A percentile compares a stretch with the other conserved stretches of the same genome.
Evolutionary conservation across 2,113 vertebrate genomes (phyloP).

Genomic region (Cyprinodon tularosa): DNA sequence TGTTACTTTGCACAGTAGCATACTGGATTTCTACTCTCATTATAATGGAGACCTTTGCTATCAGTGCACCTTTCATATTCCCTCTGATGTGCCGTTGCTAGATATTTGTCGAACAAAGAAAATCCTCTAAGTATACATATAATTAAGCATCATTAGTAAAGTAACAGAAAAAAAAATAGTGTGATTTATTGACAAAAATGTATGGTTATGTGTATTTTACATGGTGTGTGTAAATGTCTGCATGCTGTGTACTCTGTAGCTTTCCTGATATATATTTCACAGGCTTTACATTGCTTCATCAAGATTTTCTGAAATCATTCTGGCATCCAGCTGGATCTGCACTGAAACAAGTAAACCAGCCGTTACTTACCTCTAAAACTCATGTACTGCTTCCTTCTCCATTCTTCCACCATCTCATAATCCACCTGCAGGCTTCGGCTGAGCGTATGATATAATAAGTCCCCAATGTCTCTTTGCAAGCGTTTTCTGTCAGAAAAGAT

Average conservation of each 20-base stretch:
- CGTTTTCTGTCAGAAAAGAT: constrained; percentile 11
- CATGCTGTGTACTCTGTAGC: background rate
- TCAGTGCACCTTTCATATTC: background rate
- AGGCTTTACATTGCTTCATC: background rate
- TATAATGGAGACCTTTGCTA: background rate
- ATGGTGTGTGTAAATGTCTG: background rate
- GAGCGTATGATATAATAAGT: constrained; percentile 20
- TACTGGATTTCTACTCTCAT: background rate
- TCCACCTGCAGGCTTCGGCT: constrained; percentile 32
- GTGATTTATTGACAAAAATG: background rate
- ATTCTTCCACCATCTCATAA: constrained; percentile 6
- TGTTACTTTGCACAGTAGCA: background rate
- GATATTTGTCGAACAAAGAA: background rate
- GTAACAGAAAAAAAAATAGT: background rate
- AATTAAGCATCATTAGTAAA: background rate
- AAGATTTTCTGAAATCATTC: background rate
- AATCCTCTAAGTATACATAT: background rate
- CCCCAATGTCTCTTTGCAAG: constrained; percentile 16
- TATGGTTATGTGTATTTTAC: background rate
- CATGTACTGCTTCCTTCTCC: background rate
- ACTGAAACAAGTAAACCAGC: background rate
- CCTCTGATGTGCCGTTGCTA: too few species aligned
- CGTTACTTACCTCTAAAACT: background rate
- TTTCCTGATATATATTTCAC: background rate
- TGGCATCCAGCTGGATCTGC: background rate